Conservation (phyloP, 2,113 vertebrate genomes). For the Grantiella picta region DNA sequence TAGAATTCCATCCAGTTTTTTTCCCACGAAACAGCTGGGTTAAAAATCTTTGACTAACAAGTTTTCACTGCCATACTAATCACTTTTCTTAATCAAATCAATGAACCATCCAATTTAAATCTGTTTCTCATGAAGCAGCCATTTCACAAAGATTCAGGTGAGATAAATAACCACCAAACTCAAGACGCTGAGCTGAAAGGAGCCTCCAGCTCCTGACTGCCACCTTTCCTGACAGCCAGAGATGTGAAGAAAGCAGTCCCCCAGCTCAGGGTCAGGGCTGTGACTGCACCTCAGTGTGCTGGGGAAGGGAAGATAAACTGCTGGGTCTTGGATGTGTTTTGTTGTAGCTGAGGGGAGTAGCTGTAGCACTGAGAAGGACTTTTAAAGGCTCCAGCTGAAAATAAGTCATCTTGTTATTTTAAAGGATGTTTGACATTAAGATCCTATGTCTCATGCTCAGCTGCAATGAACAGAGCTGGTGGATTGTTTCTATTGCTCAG, state of each 20-base stretch:
- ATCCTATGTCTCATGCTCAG: background rate
- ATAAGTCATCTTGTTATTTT: background rate
- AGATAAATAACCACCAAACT: background rate
- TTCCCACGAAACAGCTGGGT: background rate
- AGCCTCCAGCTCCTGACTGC: background rate
- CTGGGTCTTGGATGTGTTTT: background rate
- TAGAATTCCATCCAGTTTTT: background rate
- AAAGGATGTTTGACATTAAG: background rate
- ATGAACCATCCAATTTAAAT: constrained; percentile 24
- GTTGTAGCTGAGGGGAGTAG: background rate
- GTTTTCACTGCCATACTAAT: constrained; percentile 4
- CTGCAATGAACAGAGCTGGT: background rate
- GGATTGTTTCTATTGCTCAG: background rate
- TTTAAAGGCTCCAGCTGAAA: background rate
- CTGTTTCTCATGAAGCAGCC: background rate
- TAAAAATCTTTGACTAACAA: constrained; percentile 47
- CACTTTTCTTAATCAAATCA: constrained; percentile 22
- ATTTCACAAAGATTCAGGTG: background rate
- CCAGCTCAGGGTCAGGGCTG: background rate
- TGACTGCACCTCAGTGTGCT: background rate
- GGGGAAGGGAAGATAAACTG: background rate
- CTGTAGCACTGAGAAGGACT: background rate
- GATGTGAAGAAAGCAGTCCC: background rate
- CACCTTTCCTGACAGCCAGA: background rate
- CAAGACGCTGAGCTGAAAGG: background rate